Evolutionary conservation across 2,113 vertebrate species (phyloP).

Genomic region (Gopherus evgoodei): DNA sequence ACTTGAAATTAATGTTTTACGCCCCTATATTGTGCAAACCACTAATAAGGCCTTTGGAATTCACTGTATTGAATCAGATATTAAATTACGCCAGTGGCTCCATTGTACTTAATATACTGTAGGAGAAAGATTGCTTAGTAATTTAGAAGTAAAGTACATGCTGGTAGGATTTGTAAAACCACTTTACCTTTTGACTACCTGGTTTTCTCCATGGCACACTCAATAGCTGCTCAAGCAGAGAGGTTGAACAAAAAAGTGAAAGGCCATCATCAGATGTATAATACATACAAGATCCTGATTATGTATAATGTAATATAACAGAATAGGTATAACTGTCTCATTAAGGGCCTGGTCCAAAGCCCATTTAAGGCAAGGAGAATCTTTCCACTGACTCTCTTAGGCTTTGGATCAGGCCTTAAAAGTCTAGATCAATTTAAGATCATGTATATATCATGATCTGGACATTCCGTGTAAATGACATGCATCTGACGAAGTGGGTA

Average conservation of each 20-base stretch:
- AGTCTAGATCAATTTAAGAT: background rate
- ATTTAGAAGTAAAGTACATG: background rate
- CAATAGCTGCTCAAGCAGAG: background rate
- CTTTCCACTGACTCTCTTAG: background rate
- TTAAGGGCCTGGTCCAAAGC: background rate
- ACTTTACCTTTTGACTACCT: background rate
- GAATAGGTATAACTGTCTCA: background rate
- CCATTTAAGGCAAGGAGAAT: background rate
- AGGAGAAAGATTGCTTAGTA: background rate
- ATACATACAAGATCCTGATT: background rate
- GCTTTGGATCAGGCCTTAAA: background rate
- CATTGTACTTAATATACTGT: background rate
- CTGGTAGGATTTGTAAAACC: background rate
- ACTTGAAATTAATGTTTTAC: background rate
- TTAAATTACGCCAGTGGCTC: background rate
- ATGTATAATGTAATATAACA: background rate
- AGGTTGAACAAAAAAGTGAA: background rate
- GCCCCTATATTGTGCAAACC: background rate
- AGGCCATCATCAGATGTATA: accelerated
- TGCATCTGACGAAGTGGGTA: no score
- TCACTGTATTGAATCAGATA: background rate
- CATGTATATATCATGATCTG: background rate
- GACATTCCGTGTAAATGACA: background rate
- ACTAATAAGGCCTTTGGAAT: background rate
- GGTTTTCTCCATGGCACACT: background rate